Evolutionary conservation across 2,113 vertebrate species (phyloP).

Genomic region (Gobiocypris rarus): DNA sequence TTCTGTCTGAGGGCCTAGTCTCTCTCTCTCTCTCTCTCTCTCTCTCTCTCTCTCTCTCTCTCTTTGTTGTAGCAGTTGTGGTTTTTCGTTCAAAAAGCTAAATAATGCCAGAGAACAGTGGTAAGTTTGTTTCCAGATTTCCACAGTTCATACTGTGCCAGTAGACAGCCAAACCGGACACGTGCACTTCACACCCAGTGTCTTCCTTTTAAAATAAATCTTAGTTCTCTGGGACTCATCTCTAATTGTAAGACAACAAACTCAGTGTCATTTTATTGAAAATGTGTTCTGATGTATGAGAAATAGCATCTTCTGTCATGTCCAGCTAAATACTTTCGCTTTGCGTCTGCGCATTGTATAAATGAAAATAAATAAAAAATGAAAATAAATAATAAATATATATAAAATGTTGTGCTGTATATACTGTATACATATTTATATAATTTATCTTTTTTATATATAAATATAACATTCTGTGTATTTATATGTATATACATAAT

Average conservation of each 20-base stretch:
- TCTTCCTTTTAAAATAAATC: constrained; percentile 27
- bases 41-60: constrained; percentile 14
- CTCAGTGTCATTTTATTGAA: background rate
- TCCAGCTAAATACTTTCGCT: background rate
- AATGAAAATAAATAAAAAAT: too few relatives aligned
- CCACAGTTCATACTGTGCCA: background rate
- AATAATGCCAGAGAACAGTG: constrained; percentile 33
- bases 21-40: constrained; percentile 36
- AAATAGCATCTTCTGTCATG: background rate
- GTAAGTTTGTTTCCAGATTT: constrained; percentile 14
- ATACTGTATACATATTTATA: too few relatives aligned
- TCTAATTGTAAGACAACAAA: background rate
- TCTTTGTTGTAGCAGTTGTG: too few relatives aligned
- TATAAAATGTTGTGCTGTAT: too few relatives aligned
- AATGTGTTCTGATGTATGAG: background rate
- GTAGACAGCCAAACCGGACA: background rate
- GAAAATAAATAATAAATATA: too few relatives aligned
- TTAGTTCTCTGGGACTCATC: background rate
- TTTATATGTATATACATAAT: too few relatives aligned
- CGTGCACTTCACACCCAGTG: background rate
- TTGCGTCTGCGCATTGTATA: too few relatives aligned
- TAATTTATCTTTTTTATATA: too few relatives aligned
- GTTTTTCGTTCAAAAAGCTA: constrained; percentile 63
- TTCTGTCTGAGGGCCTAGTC: constrained; percentile 74
- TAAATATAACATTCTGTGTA: too few relatives aligned